A percentile compares a stretch with the other conserved stretches of the same genome.
Conservation (phyloP, 2,797 vertebrate genomes). For the Acrossocheilus fasciatus region DNA sequence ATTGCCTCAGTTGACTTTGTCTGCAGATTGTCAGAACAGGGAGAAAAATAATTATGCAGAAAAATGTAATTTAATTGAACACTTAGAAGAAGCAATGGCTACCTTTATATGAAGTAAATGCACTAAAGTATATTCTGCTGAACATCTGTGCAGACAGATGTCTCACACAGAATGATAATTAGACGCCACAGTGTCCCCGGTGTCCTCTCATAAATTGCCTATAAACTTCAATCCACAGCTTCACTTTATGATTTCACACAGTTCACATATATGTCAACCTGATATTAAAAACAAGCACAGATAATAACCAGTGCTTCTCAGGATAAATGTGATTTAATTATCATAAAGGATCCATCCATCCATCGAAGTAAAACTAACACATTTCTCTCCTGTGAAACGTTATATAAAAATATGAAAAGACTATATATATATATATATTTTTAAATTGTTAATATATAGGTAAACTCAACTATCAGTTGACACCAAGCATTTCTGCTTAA, state of each 20-base stretch:
- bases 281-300: not conserved
- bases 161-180: slow-evolving; percentile 66
- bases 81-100: slow-evolving; percentile 44
- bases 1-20: not conserved
- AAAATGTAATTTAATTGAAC: slow-evolving; percentile 8
- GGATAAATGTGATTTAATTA: slow-evolving; percentile 21
- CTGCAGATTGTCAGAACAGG: too few species aligned
- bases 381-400: not conserved
- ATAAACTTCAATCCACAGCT: slow-evolving; percentile 52
- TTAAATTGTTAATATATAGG: not conserved
- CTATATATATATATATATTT: not conserved
- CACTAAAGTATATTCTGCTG: slow-evolving; percentile 33
- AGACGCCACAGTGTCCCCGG: slow-evolving; percentile 56
- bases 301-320: not conserved
- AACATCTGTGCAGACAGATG: slow-evolving; percentile 59
- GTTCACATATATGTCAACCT: not conserved
- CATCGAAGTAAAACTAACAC: not conserved
- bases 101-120: slow-evolving; percentile 40
- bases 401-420: not conserved
- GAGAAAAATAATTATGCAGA: not conserved
- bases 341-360: not conserved
- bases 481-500: not conserved
- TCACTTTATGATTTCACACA: slow-evolving; percentile 41
- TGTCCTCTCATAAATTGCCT: slow-evolving; percentile 49
- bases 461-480: not conserved